These are phyloP conservation scores for Amorpha juglandis DNA, from an alignment of 2,888 invertebrate genomes.

Conservation along the genomic window DNA sequence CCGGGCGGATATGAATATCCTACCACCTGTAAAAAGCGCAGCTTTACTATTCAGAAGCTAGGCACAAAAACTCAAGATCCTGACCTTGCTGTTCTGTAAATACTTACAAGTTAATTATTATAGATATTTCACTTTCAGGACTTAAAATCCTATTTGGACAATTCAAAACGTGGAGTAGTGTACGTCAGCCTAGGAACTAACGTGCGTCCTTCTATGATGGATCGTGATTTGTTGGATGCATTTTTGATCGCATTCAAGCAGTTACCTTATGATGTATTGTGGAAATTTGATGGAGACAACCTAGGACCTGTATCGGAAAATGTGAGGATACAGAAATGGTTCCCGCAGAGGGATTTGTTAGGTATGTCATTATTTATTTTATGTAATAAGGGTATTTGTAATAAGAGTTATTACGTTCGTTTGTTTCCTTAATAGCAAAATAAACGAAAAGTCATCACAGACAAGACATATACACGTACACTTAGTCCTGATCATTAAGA, in stretches of 20 bases:
- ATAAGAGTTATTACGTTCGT: too few species aligned
- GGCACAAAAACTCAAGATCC: too few species aligned
- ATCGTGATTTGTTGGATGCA: slow-evolving; percentile 28
- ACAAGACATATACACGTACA: too few species aligned
- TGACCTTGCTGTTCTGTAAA: too few species aligned
- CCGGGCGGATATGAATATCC: too few species aligned
- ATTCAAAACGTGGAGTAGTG: slow-evolving; percentile 33
- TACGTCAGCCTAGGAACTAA: slow-evolving; percentile 38
- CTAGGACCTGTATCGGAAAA: slow-evolving; percentile 35
- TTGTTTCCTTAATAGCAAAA: too few species aligned
- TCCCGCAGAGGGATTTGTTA: slow-evolving; percentile 39
- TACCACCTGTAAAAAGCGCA: too few species aligned
- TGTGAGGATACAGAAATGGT: slow-evolving; percentile 36
- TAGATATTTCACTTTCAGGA: slow-evolving; percentile 12
- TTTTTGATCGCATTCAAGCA: slow-evolving; percentile 30
- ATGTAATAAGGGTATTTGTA: too few species aligned
- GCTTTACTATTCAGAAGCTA: too few species aligned
- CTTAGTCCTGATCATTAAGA: too few species aligned
- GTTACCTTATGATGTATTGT: slow-evolving; percentile 38
- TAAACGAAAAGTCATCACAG: too few species aligned
- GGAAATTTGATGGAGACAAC: slow-evolving; percentile 36
- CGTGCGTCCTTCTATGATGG: slow-evolving; percentile 32
- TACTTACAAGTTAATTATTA: too few species aligned
- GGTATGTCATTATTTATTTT: slow-evolving; percentile 28
- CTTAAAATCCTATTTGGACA: slow-evolving; percentile 27